Base-by-base conservation (phyloP, 2,797 vertebrate genomes). In the Argya squamiceps region DNA sequence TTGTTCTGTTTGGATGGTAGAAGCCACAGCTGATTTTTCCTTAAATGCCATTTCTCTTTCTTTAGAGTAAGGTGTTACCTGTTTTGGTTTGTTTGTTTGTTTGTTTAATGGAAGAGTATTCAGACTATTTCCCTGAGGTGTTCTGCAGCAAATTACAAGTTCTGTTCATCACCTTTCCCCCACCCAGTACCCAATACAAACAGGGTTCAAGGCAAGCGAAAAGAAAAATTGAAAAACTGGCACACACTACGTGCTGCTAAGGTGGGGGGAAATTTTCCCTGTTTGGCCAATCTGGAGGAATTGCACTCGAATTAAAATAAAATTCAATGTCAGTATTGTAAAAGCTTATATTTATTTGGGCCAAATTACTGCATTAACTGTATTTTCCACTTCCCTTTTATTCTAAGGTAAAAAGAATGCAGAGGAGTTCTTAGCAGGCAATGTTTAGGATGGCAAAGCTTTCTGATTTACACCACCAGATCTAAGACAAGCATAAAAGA, bases 401-500 rank as follows among this genome's bases (percentile, higher is more conserved):
- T 87, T 10, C 59, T 75, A 59, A 44, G 41, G 60, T 91, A 39
- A 82, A 89, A 95, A 91, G 65, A 90, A 75, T 0, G 1, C 55
- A 76, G 43, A 90, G 32, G 46, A 75, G 43, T 43, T 92, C 83
- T 91, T 92, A 84, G 73, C 65, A 81, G 59, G 58, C 69, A 89
- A 77, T 76, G 79, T 93, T 93, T 94, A 93, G 37, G 76, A 91
- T 92, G 84, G 93, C 89, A 97, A 80, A 78, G 67, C 55, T 88
- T 94, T 94, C 81, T 96, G 73, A 75, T 91, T 91, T 85, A 94
- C 43, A 77, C 14, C 46, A 95, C 41, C 52, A 73, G 73, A 89
- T 69, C 74, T 89, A 78, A 94, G 79, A 79, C 65, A 88, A 85
- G 69, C 71, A 81, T 85, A 75, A 92, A 89, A 69, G 58, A 90